Evolutionary conservation across 1,140 invertebrate species (phyloP), one percentile per base, ranked within the genome.

Genomic region (Potamilus streckersoni): DNA sequence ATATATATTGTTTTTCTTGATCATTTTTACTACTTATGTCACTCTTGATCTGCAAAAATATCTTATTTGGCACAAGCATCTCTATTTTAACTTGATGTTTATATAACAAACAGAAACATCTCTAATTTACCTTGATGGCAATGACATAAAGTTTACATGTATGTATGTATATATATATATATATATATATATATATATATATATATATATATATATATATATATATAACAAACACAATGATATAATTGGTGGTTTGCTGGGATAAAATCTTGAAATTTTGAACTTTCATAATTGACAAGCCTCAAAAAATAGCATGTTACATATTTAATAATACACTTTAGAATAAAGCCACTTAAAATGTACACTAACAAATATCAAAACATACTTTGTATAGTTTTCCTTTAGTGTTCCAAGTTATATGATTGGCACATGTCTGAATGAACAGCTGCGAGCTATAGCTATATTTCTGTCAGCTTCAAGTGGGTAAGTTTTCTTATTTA

Each of bases 391-490:
- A 27, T 73, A 38, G 5, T 17, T 63, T 17, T 61, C 63, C 76
- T 82, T 83, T 69, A 79, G 14, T 38, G 56, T 16, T 68, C 15
- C 63, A 19, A 88, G 84, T 69, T 90, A 90, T 70, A 88, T 90
- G 88, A 85, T 87, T 78, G 88, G 89, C 12, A 86, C 84, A 15
- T 83, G 86, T 80, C 65, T 90, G 58, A 86, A 82, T 80, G 88
- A 90, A 79, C 88, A 89, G 66, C 73, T 90, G 23, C 72, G 80
- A 74, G 82, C 87, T 49, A 79, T 90, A 19, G 76, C 84, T 56
- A 87, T 90, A 73, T 90, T 90, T 75, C 72, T 90, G 55, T 85
- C 87, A 38, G 87, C 89, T 71, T 89, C 89, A n/a, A 89, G 89
- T 84, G 89, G 89, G 89, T 89, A 84, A 82, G 87, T 80, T 31